These are phyloP conservation scores for Chloroclysta siterata DNA, from an alignment of 2,888 invertebrate genomes.

Conservation along the genomic window DNA sequence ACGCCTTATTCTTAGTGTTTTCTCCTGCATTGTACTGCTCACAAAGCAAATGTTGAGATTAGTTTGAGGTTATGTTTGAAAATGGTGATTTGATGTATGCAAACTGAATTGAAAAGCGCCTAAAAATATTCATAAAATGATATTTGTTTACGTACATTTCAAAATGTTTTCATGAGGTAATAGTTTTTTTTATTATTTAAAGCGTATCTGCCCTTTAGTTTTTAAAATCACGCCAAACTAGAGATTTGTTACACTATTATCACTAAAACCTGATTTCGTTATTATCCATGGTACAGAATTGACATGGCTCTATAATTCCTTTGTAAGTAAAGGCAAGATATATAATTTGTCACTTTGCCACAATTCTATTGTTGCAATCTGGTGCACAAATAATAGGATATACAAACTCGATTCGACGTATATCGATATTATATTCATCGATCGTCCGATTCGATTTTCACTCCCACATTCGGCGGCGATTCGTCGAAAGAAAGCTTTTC, in stretches of 20 bases:
- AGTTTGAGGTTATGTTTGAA: conserved; percentile 39
- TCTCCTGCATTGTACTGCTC: conserved; percentile 12
- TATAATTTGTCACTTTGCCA: conserved; percentile 7
- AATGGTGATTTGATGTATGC: conserved; percentile 36
- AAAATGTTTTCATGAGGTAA: no score
- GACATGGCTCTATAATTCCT: conserved; percentile 1
- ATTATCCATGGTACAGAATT: background rate
- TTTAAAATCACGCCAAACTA: no score
- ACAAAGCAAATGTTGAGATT: conserved; percentile 34
- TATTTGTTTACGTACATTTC: conserved; percentile 17
- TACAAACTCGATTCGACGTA: conserved; percentile 7
- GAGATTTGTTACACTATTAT: no score
- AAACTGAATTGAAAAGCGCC: conserved; percentile 31
- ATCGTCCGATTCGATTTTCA: conserved; percentile 12
- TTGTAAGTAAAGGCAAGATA: background rate
- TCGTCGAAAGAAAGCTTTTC: conserved; percentile 24
- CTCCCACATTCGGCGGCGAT: conserved; percentile 22
- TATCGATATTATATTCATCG: conserved; percentile 18
- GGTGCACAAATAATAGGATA: conserved; percentile 5
- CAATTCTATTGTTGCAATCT: conserved; percentile 5
- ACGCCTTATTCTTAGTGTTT: background rate
- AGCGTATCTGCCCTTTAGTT: no score
- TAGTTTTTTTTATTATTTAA: no score
- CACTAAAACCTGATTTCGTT: no score
- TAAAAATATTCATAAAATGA: conserved; percentile 29